Base-by-base conservation (phyloP, 1,140 invertebrate species). In the Chionoecetes opilio region DNA sequence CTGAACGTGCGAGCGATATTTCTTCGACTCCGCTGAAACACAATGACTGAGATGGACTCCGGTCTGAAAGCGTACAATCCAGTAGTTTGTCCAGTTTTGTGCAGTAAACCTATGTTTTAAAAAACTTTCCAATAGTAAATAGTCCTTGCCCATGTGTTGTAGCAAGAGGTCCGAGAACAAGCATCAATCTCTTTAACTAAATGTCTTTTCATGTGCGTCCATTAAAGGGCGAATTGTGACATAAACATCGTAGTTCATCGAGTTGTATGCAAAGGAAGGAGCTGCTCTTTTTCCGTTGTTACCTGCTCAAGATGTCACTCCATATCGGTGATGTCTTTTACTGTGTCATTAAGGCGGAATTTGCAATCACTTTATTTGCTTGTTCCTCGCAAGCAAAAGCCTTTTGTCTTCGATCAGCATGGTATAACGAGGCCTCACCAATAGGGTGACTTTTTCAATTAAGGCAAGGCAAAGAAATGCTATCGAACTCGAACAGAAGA, bases 1-100 rank as follows among this genome's bases (percentile, higher is more conserved):
- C 32, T 89, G 87, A 89, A 89, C 37, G 11, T 89, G 87, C 35
- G 87, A 89, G 87, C 37, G 11, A 89, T 89, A 89, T 89, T 89
- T 89, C 87, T 89, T 34, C 31, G 17, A 89, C 37, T 34, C 32
- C 6, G 31, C 37, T 89, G 87, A 38, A 89, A 89, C 87, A 29
- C 87, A n/a, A n/a, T n/a, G n/a, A n/a, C n/a, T n/a, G 31, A 34
- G 2, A 35, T 89, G 87, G 8, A 89, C 82, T 8, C 82, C 87
- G 31, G 87, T 32, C 87, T 89, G 87, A 89, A 89, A 14, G 32
- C 37, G 87, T 5, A 35, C 87, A 17, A 14, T 89, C 41, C n/a
- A n/a, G n/a, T n/a, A n/a, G n/a, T n/a, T n/a, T n/a, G n/a, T n/a
- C n/a, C n/a, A 84, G 82, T 84, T 84, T 84, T 84, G 82, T 84